These are phyloP conservation scores for Lerema accius DNA, from an alignment of 1,140 invertebrate genomes.

Conservation along the genomic window DNA sequence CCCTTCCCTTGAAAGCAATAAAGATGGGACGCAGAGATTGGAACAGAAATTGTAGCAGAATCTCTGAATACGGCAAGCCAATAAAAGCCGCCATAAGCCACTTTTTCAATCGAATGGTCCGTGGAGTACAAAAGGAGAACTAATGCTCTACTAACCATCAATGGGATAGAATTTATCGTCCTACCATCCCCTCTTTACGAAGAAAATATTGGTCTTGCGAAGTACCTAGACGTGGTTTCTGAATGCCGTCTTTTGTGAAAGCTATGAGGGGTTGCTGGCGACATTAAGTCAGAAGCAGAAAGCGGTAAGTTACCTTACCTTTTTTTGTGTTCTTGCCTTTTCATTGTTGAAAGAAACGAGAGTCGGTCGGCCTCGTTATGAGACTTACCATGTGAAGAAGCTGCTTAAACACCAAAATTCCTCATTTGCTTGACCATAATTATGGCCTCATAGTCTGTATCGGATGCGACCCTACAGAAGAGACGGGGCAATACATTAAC, in stretches of 20 bases:
- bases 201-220: slow-evolving; percentile 77
- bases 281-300: slow-evolving; percentile 28
- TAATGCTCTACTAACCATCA: slow-evolving; percentile 77
- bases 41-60: slow-evolving; percentile 22
- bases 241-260: slow-evolving; percentile 63
- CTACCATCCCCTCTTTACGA: slow-evolving; percentile 62
- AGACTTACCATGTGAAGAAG: no score
- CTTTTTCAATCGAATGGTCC: slow-evolving; percentile 67
- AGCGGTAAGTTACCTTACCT: not conserved
- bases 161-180: slow-evolving; percentile 72
- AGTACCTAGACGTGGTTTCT: slow-evolving; percentile 71
- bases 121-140: slow-evolving; percentile 68
- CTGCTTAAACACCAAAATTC: no score
- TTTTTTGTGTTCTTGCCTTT: no score
- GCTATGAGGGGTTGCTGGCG: slow-evolving; percentile 36
- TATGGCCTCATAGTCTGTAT: no score
- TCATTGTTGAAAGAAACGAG: no score
- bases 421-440: no score
- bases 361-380: no score
- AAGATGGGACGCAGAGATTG: slow-evolving; percentile 22
- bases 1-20: slow-evolving; percentile 14
- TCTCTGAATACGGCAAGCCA: slow-evolving; percentile 32
- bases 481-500: no score
- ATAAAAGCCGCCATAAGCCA: slow-evolving; percentile 54
- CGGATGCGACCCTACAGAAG: no score